Percentiles rank a stretch among this genome's conserved stretches.
phyloP scores from a whole-genome alignment of 2,888 invertebrate genomes.

The Troglohyphantes excavatus region DNA sequence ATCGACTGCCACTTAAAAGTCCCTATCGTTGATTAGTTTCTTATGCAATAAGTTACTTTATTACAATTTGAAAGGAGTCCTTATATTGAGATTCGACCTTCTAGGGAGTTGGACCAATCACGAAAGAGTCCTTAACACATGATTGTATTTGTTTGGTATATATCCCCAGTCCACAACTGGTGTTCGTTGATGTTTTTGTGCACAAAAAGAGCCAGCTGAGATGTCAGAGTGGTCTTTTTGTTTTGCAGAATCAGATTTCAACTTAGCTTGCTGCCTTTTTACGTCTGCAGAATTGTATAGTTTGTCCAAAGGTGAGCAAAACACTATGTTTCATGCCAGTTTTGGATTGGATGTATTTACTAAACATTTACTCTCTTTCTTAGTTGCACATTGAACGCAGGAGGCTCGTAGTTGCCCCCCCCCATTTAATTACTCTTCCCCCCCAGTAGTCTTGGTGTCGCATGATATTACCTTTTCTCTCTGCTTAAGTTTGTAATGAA shows the following conservation, averaged over 20 bases:
- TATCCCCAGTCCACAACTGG: slow-evolving; percentile 77
- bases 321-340: slow-evolving; percentile 68
- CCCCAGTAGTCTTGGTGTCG: background rate
- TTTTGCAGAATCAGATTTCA: slow-evolving; percentile 88
- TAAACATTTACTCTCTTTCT: background rate
- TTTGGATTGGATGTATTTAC: slow-evolving; percentile 75
- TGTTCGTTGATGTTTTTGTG: slow-evolving; percentile 51
- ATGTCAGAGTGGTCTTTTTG: slow-evolving; percentile 77
- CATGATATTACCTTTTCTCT: background rate
- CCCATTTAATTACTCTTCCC: background rate
- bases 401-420: background rate
- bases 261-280: slow-evolving; percentile 99
- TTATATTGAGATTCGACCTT: too few species aligned
- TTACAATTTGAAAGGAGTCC: too few species aligned
- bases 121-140: too few species aligned
- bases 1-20: too few species aligned
- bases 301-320: slow-evolving; percentile 94
- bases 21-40: too few species aligned
- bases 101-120: too few species aligned
- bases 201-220: slow-evolving; percentile 77
- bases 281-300: slow-evolving; percentile 99
- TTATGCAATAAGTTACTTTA: too few species aligned
- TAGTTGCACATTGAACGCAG: background rate
- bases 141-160: slow-evolving; percentile 4
- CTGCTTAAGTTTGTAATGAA: background rate